phyloP scores from a whole-genome alignment of 1,140 invertebrate species.

The Brachystomella parvula region DNA sequence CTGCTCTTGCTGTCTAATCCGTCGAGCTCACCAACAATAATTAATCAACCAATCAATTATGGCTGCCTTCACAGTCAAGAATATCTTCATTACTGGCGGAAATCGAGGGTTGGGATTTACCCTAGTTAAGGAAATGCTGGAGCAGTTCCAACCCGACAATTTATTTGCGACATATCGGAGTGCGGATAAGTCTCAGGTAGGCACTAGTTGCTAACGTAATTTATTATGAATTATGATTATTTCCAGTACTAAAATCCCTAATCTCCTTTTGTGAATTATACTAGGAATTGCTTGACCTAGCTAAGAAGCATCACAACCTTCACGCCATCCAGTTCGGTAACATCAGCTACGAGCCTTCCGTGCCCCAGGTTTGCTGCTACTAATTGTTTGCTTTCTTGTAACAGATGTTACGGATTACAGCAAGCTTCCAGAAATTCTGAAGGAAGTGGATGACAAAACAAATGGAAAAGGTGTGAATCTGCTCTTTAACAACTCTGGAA shows the following conservation, averaged over 20 bases:
- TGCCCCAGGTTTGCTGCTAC: background rate
- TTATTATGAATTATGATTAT: background rate
- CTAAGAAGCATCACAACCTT: conserved; percentile 12
- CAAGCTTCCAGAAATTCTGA: conserved; percentile 51
- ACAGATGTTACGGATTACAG: conserved; percentile 36
- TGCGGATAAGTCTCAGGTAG: background rate
- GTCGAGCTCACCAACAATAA: background rate
- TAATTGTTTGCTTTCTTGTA: background rate
- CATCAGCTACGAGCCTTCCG: background rate
- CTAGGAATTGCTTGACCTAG: conserved; percentile 28
- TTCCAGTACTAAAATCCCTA: background rate
- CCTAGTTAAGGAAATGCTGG: conserved; percentile 59
- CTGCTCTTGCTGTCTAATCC: background rate
- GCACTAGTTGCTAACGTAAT: background rate
- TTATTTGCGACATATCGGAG: conserved; percentile 67
- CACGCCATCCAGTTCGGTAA: conserved; percentile 31
- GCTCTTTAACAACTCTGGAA: conserved; percentile 78
- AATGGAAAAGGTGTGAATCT: conserved; percentile 23
- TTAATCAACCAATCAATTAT: background rate
- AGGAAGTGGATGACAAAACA: conserved; percentile 46
- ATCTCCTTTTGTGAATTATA: background rate
- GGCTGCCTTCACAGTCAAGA: conserved; percentile 1
- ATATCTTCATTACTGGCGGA: conserved; percentile 71
- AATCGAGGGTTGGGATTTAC: conserved; percentile 80
- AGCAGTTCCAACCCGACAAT: conserved; percentile 42